Evolutionary conservation across 2,888 invertebrate species (phyloP).

Genomic region (Pocota personata): DNA sequence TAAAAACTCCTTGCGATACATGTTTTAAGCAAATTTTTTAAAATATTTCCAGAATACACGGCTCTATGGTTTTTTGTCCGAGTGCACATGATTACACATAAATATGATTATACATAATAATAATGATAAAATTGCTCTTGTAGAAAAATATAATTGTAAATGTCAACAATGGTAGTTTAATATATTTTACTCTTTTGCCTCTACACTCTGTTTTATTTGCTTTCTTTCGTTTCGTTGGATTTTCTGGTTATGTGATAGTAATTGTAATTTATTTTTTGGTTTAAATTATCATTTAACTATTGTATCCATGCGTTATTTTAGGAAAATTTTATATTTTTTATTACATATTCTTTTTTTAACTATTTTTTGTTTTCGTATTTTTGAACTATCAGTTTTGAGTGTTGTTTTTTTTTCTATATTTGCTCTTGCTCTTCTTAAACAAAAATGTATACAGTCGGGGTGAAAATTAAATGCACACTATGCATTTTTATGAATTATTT

Average conservation of each 20-base stretch:
- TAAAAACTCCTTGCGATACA: conserved; percentile 18
- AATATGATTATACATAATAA: conserved; percentile 29
- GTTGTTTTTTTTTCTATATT: conserved; percentile 8
- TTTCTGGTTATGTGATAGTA: conserved; percentile 19
- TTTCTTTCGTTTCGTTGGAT: conserved; percentile 54
- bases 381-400: conserved; percentile 56
- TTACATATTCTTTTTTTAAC: neutral
- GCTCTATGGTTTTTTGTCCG: neutral
- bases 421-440: neutral
- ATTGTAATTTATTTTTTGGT: neutral
- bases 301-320: conserved; percentile 6
- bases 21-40: conserved; percentile 41
- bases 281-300: neutral
- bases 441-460: neutral
- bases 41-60: neutral
- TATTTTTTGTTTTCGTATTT: conserved; percentile 24
- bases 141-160: conserved; percentile 73
- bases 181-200: conserved; percentile 35
- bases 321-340: conserved; percentile 48
- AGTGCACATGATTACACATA: conserved; percentile 26
- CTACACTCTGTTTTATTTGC: neutral
- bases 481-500: neutral
- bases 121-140: conserved; percentile 68
- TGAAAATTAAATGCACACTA: neutral
- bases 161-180: conserved; percentile 67